Conservation (phyloP, 2,888 invertebrate species). For the Drosophila mettleri region DNA sequence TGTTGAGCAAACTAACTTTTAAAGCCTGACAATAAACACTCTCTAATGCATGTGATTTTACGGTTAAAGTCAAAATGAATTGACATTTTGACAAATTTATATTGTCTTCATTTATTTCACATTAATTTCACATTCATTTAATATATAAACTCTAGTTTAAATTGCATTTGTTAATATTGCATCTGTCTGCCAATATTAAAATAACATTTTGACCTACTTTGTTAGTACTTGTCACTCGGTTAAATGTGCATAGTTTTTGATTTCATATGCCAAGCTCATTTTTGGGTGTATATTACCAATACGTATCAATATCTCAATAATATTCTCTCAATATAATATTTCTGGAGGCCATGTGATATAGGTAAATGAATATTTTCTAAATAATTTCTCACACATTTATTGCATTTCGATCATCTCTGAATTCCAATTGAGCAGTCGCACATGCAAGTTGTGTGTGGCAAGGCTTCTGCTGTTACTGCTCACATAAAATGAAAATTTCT, state of each 20-base stretch:
- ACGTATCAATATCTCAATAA: neutral
- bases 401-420: conserved; percentile 32
- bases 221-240: neutral
- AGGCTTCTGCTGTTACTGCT: conserved; percentile 50
- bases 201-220: neutral
- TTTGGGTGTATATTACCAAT: neutral
- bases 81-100: neutral
- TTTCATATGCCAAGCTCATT: neutral
- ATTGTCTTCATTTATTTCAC: neutral
- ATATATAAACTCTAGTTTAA: too few relatives aligned
- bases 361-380: neutral
- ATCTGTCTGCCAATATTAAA: too few relatives aligned
- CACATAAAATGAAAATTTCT: conserved; percentile 76
- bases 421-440: neutral
- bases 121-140: too few relatives aligned
- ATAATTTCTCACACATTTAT: neutral
- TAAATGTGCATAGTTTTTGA: neutral
- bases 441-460: neutral
- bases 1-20: too few relatives aligned
- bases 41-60: neutral
- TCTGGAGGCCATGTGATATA: too few relatives aligned
- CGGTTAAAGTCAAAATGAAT: neutral
- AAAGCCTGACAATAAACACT: neutral
- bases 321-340: neutral
- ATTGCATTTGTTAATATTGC: neutral